Conservation (phyloP, 2,113 vertebrate genomes). For the Oplegnathus fasciatus region DNA sequence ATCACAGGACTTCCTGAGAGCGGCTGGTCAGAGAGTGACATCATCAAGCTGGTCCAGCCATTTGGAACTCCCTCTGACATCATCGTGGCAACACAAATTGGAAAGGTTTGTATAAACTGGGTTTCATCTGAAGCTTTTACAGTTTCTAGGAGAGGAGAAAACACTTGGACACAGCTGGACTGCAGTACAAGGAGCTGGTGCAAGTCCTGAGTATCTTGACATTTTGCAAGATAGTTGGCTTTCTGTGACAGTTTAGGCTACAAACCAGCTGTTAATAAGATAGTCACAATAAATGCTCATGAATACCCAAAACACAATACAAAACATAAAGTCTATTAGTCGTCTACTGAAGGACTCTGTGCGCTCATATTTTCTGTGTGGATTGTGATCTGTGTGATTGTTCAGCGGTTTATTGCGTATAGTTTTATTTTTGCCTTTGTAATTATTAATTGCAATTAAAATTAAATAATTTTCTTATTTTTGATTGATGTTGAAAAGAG, state of each 20-base stretch:
- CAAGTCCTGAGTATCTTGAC: no score
- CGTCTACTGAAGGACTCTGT: neutral
- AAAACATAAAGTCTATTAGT: neutral
- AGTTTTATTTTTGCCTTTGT: neutral
- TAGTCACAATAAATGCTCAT: neutral
- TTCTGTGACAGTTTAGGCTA: neutral
- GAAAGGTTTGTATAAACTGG: conserved; percentile 63
- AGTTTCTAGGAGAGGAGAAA: neutral
- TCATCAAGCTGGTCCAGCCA: conserved; percentile 63
- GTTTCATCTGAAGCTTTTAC: neutral
- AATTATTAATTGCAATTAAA: no score
- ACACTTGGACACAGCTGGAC: neutral
- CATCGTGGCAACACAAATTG: conserved; percentile 53
- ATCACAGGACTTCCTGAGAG: conserved; percentile 73
- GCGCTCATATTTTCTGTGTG: neutral
- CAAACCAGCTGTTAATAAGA: neutral
- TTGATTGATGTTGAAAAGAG: neutral
- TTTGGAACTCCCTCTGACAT: conserved; percentile 69
- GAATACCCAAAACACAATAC: neutral
- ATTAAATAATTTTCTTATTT: neutral
- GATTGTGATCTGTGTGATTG: neutral
- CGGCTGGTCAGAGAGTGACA: conserved; percentile 66
- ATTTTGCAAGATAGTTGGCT: neutral
- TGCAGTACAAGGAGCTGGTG: neutral
- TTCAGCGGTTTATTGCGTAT: neutral